These are phyloP conservation scores for Galbula dea DNA, from an alignment of 2,113 vertebrate species.

Conservation along the genomic window DNA sequence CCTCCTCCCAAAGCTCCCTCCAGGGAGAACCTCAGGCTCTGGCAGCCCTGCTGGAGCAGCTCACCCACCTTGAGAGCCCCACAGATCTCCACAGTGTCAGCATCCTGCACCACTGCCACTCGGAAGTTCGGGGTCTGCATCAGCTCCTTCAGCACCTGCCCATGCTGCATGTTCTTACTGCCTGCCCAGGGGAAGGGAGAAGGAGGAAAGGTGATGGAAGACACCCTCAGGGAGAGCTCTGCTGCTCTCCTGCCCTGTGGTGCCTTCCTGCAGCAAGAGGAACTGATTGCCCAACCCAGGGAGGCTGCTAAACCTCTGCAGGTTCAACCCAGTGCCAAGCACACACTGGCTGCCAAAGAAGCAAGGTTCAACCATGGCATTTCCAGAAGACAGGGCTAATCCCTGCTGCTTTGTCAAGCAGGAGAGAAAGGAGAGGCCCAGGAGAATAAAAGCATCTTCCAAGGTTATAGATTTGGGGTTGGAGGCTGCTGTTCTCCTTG, in stretches of 20 bases:
- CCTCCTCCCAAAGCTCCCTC: not conserved
- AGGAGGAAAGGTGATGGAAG: not conserved
- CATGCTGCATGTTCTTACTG: slow-evolving; percentile 80
- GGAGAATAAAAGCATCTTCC: not conserved
- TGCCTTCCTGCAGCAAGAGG: not conserved
- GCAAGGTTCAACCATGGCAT: not conserved
- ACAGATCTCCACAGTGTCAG: slow-evolving; percentile 95
- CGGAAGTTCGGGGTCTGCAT: slow-evolving; percentile 95
- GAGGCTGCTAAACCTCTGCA: not conserved
- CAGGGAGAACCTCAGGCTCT: not conserved
- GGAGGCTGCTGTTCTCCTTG: not conserved
- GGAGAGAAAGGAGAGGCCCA: not conserved
- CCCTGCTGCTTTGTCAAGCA: not conserved
- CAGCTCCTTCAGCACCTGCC: slow-evolving; percentile 86
- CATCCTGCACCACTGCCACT: slow-evolving; percentile 89
- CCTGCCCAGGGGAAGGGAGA: slow-evolving; percentile 63
- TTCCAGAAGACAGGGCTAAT: not conserved
- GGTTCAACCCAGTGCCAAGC: not conserved
- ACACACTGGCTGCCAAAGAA: not conserved
- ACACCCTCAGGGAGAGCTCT: not conserved
- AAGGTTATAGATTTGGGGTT: not conserved
- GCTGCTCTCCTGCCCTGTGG: not conserved
- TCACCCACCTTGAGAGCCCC: slow-evolving; percentile 91
- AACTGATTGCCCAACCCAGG: not conserved
- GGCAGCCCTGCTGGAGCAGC: not conserved